Conservation (phyloP, 1,140 invertebrate genomes). For the Pentalonia nigronervosa region DNA sequence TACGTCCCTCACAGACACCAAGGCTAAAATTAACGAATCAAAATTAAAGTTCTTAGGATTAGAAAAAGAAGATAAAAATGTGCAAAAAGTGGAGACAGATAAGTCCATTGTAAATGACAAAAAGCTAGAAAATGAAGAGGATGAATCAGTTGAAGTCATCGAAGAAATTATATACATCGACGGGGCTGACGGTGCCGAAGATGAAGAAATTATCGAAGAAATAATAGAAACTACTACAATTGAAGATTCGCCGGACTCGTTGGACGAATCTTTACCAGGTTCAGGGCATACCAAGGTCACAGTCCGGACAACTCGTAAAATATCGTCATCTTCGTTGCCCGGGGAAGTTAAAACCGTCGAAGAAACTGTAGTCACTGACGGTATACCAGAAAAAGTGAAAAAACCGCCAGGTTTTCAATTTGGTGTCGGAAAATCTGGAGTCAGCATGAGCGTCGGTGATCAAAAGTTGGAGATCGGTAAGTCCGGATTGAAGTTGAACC, state of each 20-base stretch:
- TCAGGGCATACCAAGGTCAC: not conserved
- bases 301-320: not conserved
- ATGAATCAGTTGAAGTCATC: not conserved
- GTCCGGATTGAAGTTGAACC: not conserved
- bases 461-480: conserved; percentile 1
- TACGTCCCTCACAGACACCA: not conserved
- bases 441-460: conserved; percentile 7
- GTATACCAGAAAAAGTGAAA: not conserved
- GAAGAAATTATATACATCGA: conserved; percentile 5
- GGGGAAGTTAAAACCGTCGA: not conserved
- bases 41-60: conserved; percentile 1
- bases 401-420: not conserved
- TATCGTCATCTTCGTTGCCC: not conserved
- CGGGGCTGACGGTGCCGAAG: not conserved
- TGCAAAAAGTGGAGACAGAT: not conserved
- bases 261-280: not conserved
- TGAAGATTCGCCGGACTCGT: not conserved
- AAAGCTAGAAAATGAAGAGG: not conserved
- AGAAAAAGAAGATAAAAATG: not conserved
- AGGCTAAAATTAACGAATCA: not conserved
- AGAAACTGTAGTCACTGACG: not conserved
- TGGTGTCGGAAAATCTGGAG: not conserved
- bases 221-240: not conserved
- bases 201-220: conserved; percentile 1
- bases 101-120: not conserved